These are phyloP conservation scores for Mayetiola destructor DNA, from an alignment of 2,888 invertebrate genomes.

Conservation along the genomic window DNA sequence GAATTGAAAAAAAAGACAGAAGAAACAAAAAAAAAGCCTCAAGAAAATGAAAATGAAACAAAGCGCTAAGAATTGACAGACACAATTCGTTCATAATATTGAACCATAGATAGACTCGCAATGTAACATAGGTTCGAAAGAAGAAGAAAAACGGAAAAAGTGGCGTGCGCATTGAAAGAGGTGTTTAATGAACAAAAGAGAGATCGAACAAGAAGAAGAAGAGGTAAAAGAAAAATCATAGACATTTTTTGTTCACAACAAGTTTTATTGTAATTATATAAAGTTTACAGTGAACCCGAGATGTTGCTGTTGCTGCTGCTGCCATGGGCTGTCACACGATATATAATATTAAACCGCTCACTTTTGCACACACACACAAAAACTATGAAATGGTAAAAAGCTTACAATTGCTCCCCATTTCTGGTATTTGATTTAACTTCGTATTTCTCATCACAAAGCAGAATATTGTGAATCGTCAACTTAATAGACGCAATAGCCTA, in stretches of 20 bases:
- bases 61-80: not conserved
- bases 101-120: not conserved
- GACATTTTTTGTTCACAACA: conserved; percentile 8
- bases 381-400: not conserved
- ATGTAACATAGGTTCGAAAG: not conserved
- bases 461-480: not conserved
- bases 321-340: not conserved
- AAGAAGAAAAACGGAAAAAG: conserved; percentile 3
- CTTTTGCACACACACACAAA: not conserved
- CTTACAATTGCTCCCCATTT: not conserved
- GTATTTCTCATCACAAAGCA: not conserved
- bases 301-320: not conserved
- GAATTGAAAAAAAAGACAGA: not conserved
- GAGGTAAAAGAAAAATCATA: not conserved
- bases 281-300: conserved; percentile 12
- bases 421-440: not conserved
- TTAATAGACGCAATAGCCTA: not conserved
- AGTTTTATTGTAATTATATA: conserved; percentile 6
- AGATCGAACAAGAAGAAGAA: not conserved
- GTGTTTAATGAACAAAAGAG: no score
- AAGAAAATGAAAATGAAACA: not conserved
- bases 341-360: not conserved
- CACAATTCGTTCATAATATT: not conserved
- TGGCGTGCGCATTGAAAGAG: not conserved
- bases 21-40: not conserved